phyloP scores from a whole-genome alignment of 2,113 vertebrate species.

The Chiloscyllium plagiosum region DNA sequence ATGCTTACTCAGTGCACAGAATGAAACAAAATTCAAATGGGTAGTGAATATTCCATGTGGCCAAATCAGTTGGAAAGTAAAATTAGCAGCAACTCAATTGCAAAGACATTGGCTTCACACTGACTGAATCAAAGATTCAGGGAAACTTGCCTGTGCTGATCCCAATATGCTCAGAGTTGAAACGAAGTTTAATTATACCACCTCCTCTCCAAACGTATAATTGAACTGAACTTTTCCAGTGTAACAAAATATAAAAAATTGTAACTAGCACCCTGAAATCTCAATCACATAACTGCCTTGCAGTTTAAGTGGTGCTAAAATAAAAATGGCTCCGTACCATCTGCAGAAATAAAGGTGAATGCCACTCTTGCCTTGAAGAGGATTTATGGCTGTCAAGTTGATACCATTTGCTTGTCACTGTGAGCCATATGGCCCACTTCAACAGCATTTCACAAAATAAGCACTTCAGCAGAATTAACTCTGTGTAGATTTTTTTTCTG shows the following conservation, averaged over 20 bases:
- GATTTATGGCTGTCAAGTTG: neutral
- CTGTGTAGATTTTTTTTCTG: neutral
- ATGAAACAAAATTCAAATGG: neutral
- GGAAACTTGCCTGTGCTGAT: constrained; percentile 6
- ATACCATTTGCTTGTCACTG: neutral
- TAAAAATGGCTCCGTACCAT: neutral
- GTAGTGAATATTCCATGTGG: neutral
- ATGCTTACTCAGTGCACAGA: neutral
- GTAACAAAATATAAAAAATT: neutral
- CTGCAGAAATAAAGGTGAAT: neutral
- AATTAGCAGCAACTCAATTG: neutral
- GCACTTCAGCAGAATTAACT: neutral
- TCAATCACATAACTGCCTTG: neutral
- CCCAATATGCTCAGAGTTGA: neutral
- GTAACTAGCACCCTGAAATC: neutral
- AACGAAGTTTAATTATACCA: neutral
- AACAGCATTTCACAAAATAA: neutral
- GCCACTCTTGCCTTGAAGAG: neutral
- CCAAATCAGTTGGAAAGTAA: too few relatives aligned
- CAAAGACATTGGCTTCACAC: neutral
- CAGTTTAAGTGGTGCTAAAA: neutral
- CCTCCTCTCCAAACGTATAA: neutral
- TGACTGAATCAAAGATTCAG: neutral
- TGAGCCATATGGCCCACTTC: neutral
- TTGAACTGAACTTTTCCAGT: neutral